These are phyloP conservation scores for Astyanax mexicanus DNA, from an alignment of 2,797 vertebrate species.

Conservation along the genomic window DNA sequence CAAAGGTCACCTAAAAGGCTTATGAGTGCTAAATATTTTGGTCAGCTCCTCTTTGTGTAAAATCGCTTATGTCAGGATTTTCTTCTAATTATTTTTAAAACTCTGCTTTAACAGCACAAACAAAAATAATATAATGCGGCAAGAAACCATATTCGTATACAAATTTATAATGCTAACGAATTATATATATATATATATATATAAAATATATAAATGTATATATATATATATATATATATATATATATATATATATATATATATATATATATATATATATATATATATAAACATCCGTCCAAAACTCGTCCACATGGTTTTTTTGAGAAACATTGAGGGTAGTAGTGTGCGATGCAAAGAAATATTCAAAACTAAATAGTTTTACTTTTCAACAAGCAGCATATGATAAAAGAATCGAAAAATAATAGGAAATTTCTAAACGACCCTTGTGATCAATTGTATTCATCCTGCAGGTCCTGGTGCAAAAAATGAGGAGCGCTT, in stretches of 20 bases:
- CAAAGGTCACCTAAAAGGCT: constrained; percentile 97
- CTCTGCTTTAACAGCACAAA: constrained; percentile 19
- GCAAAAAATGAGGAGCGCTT: constrained; percentile 76
- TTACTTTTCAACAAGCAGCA: no score
- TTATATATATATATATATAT: no score
- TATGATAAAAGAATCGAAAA: background rate
- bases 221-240: no score
- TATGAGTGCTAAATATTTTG: constrained; percentile 92
- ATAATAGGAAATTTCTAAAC: constrained; percentile 7
- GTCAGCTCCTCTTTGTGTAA: constrained; percentile 85
- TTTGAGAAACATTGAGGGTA: background rate
- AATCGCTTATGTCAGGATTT: constrained; percentile 74
- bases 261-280: no score
- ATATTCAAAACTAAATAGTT: background rate
- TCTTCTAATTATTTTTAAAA: constrained; percentile 58
- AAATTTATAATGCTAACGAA: no score
- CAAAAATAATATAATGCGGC: background rate
- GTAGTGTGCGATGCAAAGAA: background rate
- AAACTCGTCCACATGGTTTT: no score
- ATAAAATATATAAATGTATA: no score
- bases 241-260: no score
- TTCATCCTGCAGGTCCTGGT: constrained; percentile 74
- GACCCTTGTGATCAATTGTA: constrained; percentile 40
- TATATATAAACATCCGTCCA: no score
- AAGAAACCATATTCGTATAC: background rate